Base-by-base conservation (phyloP, 30 jellyfish, hydroid and myxozoan species). In the Hydractinia symbiolongicarpus region DNA sequence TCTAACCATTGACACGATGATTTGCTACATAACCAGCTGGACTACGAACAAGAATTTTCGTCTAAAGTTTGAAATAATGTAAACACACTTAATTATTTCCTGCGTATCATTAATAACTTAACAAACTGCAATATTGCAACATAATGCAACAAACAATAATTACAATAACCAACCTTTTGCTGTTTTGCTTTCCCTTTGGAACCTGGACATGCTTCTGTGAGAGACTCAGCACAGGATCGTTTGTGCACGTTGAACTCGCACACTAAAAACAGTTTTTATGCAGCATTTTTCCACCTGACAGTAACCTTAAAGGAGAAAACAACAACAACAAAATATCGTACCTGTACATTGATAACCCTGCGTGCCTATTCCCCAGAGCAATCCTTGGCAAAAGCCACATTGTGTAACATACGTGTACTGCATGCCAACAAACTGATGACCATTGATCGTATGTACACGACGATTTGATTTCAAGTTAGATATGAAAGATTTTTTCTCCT, bases 311-410 rank as follows among this genome's bases (percentile, higher is more conserved):
- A 58, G 19, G 19, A 16, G 17, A 58, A 58, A 58, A 58, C 1
- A 13, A 58, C 10, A 57, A 10, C 55, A 68, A 13, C 0, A 68
- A 68, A 68, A 68, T 10, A 79, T 10, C 16, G 68, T 83, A 94
- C 99, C 90, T 61, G 85, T 86, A 79, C 99, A 94, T 79, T 94
- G 99, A 82, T 79, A 74, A 11, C 99, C 99, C 78, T 94, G 99
- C 7, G 86, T 84, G 4, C 96, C 99, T 56, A 94, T 94, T 14
- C 99, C 99, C 96, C 99, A 94, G 9, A 94, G 83, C 68, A 88
- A 60, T 50, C 95, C 96, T 21, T 85, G 88, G 74, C 99, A 94
- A 20, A 52, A 50, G 55, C 87, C 83, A 76, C 99, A 94, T 50
- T 81, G 82, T 5, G 99, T 94, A 21, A 94, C 66, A 61, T 77